Base-by-base conservation (phyloP, 2,797 vertebrate genomes). In the Setipinna tenuifilis region DNA sequence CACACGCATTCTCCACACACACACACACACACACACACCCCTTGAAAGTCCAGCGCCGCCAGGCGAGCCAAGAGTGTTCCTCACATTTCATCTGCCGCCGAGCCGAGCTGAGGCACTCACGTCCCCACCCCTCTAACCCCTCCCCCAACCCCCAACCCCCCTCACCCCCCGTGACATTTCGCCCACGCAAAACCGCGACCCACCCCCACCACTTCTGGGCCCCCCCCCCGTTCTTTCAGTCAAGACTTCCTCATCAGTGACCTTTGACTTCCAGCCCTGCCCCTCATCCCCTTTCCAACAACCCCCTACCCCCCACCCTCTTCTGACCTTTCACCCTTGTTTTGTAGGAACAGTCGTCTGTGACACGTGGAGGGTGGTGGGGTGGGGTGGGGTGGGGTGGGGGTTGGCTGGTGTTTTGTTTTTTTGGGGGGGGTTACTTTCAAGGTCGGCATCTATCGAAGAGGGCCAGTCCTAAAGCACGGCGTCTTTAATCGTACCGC, bases 311-410 rank as follows among this genome's bases (percentile, higher is more conserved):
- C 50, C 7, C 14, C 50, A 0, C 50, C 50, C 35, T 5, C 91
- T 86, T 5, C 91, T 86, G 83, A 89, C 28, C 84, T 83, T 62
- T 92, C 89, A 93, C 90, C 92, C 92, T 89, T 83, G 83, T 86
- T 86, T 89, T 92, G 87, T 90, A 88, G 75, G 86, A 90, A 90
- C 88, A 88, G 86, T 85, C 59, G 81, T 80, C 82, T 83, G 85
- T 88, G 86, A 90, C 86, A 90, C 86, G 65, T 87, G 62, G 87
- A 80, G 80, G 28, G 86, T 59, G 85, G 84, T 61, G 54, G 83
- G 35, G 35, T 50, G n/a, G 2, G 50, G 50, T 54, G 50, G 50
- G 50, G 50, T 14, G 2, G 50, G 50, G 50, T 9, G 50, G 50
- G 50, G 50, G 50, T 48, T 48, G 50, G 50, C 9, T 48, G 46